Base-by-base conservation (phyloP, 2,113 vertebrate genomes). In the Brachyistius frenatus region DNA sequence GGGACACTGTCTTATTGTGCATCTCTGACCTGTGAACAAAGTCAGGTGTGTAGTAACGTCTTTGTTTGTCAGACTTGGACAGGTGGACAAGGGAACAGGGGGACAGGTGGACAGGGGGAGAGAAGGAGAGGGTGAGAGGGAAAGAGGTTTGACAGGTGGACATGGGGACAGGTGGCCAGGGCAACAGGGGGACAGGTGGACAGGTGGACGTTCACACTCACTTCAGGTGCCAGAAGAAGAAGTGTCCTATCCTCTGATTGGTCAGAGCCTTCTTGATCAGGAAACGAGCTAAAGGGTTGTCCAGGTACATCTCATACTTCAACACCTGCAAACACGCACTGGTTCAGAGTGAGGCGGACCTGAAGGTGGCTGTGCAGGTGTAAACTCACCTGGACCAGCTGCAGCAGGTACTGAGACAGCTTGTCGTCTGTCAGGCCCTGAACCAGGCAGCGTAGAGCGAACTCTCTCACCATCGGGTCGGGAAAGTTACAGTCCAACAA, bases 181-280 rank as follows among this genome's bases (percentile, higher is more conserved):
- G 23, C 23, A 16, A 8, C 47, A 53, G 16, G 4, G 11, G 0
- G 5, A 35, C 37, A 64, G 50, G 39, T 56, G 36, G 33, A 31
- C 16, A 37, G 0, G 2, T 57, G 23, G 23, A 23, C 23, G 23
- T 23, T 23, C 23, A 13, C 0, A 78, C 97, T 96, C 94, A 98
- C 97, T 99, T 99, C 73, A 99, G 95, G 93, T 99, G 97, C 97
- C 97, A 99, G 93, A 99, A 99, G 95, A 99, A 99, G 94, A 99
- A 99, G 83, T 99, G 97, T 83, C 97, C 97, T 89, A 99, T 99
- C 88, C 97, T 97, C 92, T 99, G 97, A 94, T 99, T 99, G 85
- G 96, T 98, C 85, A 99, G 91, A 54, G 97, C 97, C 83, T 98
- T 98, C 93, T 98, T 98, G 33, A 99, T 96, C 50, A 99, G 95